Conservation (phyloP, 2,797 vertebrate genomes). For the Thalassophryne amazonica region DNA sequence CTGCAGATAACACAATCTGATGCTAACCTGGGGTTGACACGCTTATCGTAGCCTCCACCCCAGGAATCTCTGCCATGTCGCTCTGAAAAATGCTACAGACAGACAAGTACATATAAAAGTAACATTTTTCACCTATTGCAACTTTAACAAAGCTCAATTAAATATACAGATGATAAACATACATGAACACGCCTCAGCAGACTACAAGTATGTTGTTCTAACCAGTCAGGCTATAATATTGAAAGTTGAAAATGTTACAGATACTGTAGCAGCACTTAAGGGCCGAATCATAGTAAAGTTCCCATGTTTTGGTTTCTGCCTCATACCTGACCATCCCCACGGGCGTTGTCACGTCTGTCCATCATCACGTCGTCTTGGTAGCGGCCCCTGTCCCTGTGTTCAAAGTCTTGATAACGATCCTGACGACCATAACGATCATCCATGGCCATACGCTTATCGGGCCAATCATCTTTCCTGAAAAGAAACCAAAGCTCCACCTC, state of each 20-base stretch:
- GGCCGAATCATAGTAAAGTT: no score
- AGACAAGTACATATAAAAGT: background rate
- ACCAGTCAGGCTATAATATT: no score
- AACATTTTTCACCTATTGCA: no score
- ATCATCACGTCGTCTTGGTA: slow-evolving; percentile 83
- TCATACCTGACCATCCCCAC: slow-evolving; percentile 84
- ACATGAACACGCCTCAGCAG: no score
- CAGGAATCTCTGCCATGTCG: slow-evolving; percentile 84
- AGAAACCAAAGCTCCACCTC: background rate
- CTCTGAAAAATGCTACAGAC: slow-evolving; percentile 85
- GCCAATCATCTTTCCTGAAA: slow-evolving; percentile 89
- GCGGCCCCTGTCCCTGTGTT: slow-evolving; percentile 88
- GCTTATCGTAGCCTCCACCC: slow-evolving; percentile 84
- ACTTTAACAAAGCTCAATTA: no score
- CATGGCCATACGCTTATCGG: slow-evolving; percentile 85
- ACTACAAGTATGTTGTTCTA: no score
- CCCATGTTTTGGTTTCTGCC: no score
- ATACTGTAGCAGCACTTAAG: no score
- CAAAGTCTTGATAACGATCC: slow-evolving; percentile 91
- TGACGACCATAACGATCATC: slow-evolving; percentile 87
- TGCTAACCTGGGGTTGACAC: slow-evolving; percentile 74
- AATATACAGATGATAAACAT: no score
- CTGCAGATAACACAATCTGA: background rate
- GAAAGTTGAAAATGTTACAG: no score
- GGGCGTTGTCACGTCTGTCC: slow-evolving; percentile 84